These are phyloP conservation scores for Podilymbus podiceps DNA, from an alignment of 2,113 vertebrate genomes.

Conservation along the genomic window DNA sequence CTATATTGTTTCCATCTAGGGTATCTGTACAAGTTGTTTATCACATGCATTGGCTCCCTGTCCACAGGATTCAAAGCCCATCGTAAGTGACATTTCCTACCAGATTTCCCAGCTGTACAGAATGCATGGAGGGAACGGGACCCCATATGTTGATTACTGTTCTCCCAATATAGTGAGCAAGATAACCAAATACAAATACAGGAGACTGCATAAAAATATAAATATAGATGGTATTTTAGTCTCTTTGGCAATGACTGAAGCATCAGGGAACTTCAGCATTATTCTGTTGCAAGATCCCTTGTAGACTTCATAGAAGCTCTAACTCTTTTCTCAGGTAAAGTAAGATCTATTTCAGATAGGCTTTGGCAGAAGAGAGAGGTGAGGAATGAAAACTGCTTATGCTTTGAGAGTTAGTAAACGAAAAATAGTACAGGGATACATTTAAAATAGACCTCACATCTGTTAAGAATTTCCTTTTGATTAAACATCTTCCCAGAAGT, in stretches of 20 bases:
- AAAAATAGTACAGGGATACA: not conserved
- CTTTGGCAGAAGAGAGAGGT: not conserved
- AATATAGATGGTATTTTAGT: not conserved
- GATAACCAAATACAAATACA: not conserved
- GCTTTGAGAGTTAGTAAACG: not conserved
- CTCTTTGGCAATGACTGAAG: not conserved
- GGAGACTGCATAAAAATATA: not conserved
- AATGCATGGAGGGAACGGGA: not conserved
- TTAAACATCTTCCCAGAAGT: not conserved
- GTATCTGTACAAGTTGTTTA: slow-evolving; percentile 73
- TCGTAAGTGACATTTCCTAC: slow-evolving; percentile 67
- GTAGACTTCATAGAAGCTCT: not conserved
- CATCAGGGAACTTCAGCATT: not conserved
- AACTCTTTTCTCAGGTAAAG: not conserved
- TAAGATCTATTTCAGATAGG: not conserved
- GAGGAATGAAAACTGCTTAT: not conserved
- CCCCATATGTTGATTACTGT: not conserved
- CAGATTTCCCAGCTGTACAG: not conserved
- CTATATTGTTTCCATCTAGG: slow-evolving; percentile 52
- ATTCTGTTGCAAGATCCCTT: not conserved
- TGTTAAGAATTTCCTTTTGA: slow-evolving; percentile 11
- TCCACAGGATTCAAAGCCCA: slow-evolving; percentile 57
- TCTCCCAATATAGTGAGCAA: not conserved
- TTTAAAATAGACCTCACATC: not conserved
- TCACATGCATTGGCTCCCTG: slow-evolving; percentile 49